These are phyloP conservation scores for Drepanosiphum platanoidis DNA, from an alignment of 2,888 invertebrate species.

Conservation along the genomic window DNA sequence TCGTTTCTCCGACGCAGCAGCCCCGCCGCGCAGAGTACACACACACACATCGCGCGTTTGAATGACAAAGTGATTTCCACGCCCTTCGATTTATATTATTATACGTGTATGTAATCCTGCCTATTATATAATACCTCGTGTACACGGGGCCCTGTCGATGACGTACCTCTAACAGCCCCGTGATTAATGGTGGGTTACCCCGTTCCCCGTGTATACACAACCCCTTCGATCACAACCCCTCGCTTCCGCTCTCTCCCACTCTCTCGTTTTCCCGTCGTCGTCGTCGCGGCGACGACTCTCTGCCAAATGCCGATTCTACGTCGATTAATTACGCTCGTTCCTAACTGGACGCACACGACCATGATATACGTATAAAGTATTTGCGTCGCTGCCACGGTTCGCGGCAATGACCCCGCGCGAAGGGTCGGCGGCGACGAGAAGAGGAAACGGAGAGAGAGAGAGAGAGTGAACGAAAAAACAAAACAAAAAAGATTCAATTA, in stretches of 20 bases:
- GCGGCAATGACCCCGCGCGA: neutral
- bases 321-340: slow-evolving; percentile 59
- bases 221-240: slow-evolving; percentile 34
- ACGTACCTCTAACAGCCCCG: slow-evolving; percentile 45
- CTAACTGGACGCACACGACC: slow-evolving; percentile 58
- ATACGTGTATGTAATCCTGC: neutral
- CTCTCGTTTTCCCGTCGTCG: no score
- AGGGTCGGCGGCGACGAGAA: neutral
- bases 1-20: slow-evolving; percentile 10
- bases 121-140: neutral
- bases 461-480: slow-evolving; percentile 52
- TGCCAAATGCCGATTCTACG: slow-evolving; percentile 57
- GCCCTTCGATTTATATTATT: slow-evolving; percentile 56
- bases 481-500: slow-evolving; percentile 62
- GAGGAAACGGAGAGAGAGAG: neutral
- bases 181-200: slow-evolving; percentile 56
- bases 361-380: slow-evolving; percentile 31
- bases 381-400: neutral
- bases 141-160: slow-evolving; percentile 46
- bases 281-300: neutral
- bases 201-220: slow-evolving; percentile 24
- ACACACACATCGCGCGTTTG: neutral
- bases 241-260: slow-evolving; percentile 5
- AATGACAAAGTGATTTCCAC: slow-evolving; percentile 62
- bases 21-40: neutral